These are phyloP conservation scores for Phrynosoma blainvillii DNA, from an alignment of 2,113 vertebrate species.

Conservation along the genomic window DNA sequence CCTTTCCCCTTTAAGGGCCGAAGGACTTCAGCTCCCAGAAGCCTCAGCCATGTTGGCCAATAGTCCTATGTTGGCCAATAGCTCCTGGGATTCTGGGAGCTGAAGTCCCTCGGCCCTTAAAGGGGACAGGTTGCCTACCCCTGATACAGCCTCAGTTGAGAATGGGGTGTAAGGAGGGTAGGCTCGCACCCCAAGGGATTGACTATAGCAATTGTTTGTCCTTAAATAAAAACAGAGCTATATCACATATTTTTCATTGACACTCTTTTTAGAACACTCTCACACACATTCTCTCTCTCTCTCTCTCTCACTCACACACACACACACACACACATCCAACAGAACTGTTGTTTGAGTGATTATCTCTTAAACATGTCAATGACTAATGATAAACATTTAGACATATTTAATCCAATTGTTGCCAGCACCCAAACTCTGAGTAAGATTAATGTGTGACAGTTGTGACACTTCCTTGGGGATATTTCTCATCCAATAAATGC, in stretches of 20 bases:
- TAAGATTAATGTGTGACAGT: neutral
- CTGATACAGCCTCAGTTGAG: neutral
- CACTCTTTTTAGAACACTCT: conserved; percentile 12
- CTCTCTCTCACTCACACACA: too few species aligned
- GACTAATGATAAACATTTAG: conserved; percentile 18
- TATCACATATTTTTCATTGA: neutral
- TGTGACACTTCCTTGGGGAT: neutral
- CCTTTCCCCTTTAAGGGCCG: too few species aligned
- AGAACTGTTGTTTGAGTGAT: neutral
- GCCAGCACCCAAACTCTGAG: neutral
- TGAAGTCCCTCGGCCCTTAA: too few species aligned
- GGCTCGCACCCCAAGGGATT: neutral
- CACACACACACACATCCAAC: neutral
- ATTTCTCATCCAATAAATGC: conserved; percentile 6
- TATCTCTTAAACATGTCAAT: neutral
- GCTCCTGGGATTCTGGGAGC: too few species aligned
- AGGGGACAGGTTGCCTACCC: too few species aligned
- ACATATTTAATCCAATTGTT: neutral
- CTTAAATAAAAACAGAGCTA: neutral
- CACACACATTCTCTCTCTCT: too few species aligned
- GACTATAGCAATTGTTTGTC: neutral
- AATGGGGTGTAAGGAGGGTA: conserved; percentile 1
- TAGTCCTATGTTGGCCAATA: too few species aligned
- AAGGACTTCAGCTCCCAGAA: too few species aligned
- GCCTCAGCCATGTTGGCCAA: too few species aligned